Conservation (phyloP, 2,113 vertebrate genomes). For the Gobius niger region DNA sequence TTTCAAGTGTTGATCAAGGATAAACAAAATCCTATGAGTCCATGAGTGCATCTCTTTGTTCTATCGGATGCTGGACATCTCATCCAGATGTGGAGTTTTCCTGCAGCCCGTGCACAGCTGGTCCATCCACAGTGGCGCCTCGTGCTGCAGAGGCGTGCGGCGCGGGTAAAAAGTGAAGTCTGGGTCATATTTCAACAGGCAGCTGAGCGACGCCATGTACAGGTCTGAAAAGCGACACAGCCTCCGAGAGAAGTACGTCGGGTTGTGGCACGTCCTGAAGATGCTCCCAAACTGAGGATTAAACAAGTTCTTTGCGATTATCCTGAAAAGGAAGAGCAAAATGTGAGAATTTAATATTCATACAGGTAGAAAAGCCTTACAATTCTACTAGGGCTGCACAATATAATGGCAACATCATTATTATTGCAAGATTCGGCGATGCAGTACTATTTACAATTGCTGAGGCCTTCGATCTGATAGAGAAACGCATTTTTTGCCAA, state of each 20-base stretch:
- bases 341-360: not conserved
- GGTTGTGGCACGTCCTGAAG: slow-evolving; percentile 84
- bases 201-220: slow-evolving; percentile 84
- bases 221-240: slow-evolving; percentile 83
- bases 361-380: not conserved
- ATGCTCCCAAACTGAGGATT: slow-evolving; percentile 85
- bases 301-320: slow-evolving; percentile 81
- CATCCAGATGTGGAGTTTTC: slow-evolving; percentile 81
- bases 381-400: too few species aligned
- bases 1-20: slow-evolving; percentile 29
- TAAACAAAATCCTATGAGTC: slow-evolving; percentile 32
- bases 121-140: slow-evolving; percentile 86
- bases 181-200: slow-evolving; percentile 81
- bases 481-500: too few species aligned
- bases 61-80: slow-evolving; percentile 82
- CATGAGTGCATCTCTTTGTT: slow-evolving; percentile 29
- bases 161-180: slow-evolving; percentile 82
- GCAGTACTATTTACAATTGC: too few species aligned
- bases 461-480: too few species aligned
- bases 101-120: slow-evolving; percentile 85
- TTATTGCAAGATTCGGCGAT: too few species aligned
- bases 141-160: slow-evolving; percentile 83
- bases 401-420: too few species aligned
- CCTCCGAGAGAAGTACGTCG: slow-evolving; percentile 83
- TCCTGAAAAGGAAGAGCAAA: slow-evolving; percentile 51